A percentile compares a stretch with the other conserved stretches of the same genome.
phyloP scores from a whole-genome alignment of 2,113 vertebrate genomes.

The Formicarius rufipectus region DNA sequence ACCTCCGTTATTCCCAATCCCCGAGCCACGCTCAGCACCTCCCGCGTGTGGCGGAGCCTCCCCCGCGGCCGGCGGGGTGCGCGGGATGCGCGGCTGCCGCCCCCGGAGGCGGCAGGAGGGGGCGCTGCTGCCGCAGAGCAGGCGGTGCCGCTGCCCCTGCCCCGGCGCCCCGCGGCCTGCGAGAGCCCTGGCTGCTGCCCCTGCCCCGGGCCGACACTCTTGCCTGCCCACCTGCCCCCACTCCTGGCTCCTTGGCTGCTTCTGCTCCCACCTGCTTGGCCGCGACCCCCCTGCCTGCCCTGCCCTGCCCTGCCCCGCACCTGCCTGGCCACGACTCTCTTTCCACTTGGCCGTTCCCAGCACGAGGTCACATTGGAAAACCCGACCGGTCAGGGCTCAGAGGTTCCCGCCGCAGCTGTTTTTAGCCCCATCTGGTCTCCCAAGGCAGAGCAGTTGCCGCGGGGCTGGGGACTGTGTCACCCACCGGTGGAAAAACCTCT shows the following conservation, averaged over 20 bases:
- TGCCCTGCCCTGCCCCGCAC: not conserved
- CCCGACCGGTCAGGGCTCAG: not conserved
- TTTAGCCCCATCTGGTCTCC: not conserved
- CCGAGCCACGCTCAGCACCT: not conserved
- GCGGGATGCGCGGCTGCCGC: not conserved
- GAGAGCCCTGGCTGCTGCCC: not conserved
- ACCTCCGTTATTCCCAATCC: not conserved
- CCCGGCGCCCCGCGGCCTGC: too few relatives aligned
- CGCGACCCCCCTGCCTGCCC: not conserved
- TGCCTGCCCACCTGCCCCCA: too few relatives aligned
- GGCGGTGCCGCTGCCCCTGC: too few relatives aligned
- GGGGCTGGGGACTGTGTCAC: not conserved
- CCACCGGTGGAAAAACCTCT: not conserved
- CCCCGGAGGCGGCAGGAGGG: constrained; percentile 51
- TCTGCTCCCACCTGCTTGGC: not conserved
- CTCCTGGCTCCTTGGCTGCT: not conserved
- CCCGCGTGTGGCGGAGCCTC: not conserved
- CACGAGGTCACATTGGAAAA: not conserved
- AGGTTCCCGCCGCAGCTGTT: not conserved
- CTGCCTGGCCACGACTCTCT: not conserved
- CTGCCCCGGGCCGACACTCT: not conserved
- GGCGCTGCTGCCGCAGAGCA: constrained; percentile 65
- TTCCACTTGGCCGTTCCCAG: not conserved
- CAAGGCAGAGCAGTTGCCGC: too few relatives aligned
- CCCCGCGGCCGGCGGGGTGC: not conserved